phyloP scores from a whole-genome alignment of 2,113 vertebrate species.

The Sorex araneus region DNA sequence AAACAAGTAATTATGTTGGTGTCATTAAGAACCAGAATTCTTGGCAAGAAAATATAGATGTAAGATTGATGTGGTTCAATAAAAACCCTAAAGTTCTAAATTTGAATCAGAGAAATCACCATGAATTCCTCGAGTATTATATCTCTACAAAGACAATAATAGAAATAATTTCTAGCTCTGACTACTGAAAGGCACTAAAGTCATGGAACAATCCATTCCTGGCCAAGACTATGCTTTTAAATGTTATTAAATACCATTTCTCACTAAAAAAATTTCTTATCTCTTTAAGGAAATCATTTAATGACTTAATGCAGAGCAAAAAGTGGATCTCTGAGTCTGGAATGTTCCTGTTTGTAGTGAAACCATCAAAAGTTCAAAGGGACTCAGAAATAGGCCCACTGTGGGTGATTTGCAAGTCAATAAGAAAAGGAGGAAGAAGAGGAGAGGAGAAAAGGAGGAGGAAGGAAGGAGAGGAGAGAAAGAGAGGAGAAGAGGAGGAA shows the following conservation, averaged over 20 bases:
- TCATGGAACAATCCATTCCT: not conserved
- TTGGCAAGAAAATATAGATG: not conserved
- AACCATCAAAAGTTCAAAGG: not conserved
- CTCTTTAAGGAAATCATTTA: constrained; percentile 1
- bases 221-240: not conserved
- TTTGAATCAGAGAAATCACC: constrained; percentile 48
- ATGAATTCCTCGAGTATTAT: not conserved
- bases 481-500: too few relatives aligned
- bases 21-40: constrained; percentile 50
- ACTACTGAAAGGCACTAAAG: constrained; percentile 30
- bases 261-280: not conserved
- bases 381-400: not conserved
- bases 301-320: not conserved
- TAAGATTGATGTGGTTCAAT: constrained; percentile 16
- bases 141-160: constrained; percentile 25
- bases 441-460: too few relatives aligned
- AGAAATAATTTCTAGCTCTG: constrained; percentile 29
- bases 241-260: constrained; percentile 1
- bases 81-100: constrained; percentile 19
- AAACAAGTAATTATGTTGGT: constrained; percentile 51
- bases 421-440: not conserved
- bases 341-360: not conserved
- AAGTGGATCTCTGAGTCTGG: not conserved
- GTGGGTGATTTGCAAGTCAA: not conserved
- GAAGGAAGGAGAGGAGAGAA: too few relatives aligned